Evolutionary conservation across 2,113 vertebrate species (phyloP).

Genomic region (Saccopteryx bilineata): DNA sequence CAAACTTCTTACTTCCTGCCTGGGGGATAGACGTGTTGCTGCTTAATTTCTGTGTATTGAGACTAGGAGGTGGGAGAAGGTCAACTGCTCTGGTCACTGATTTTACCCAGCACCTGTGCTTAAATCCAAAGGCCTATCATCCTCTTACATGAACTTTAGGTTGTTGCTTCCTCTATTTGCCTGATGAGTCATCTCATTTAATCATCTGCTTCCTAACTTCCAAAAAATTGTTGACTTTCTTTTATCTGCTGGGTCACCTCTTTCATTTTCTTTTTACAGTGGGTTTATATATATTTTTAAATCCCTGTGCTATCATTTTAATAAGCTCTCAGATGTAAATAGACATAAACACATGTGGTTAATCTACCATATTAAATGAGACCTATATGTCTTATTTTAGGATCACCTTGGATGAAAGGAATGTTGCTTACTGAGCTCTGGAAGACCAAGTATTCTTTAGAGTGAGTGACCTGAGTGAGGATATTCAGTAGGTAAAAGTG

Average conservation of each 20-base stretch:
- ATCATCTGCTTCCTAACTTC: conserved; percentile 39
- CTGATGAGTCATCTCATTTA: background rate
- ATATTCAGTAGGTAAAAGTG: background rate
- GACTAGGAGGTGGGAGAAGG: background rate
- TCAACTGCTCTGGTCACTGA: background rate
- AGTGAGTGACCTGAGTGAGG: background rate
- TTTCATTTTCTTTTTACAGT: conserved; percentile 33
- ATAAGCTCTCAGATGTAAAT: background rate
- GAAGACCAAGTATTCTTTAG: background rate
- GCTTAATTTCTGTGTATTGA: background rate
- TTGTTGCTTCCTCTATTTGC: background rate
- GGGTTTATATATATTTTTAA: background rate
- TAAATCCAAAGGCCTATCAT: background rate
- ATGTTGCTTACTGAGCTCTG: background rate
- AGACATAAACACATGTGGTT: conserved; percentile 23
- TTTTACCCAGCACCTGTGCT: background rate
- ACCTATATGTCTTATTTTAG: conserved; percentile 14
- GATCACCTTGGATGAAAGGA: background rate
- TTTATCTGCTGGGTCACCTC: background rate
- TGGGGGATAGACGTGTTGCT: background rate
- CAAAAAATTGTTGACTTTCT: conserved; percentile 21
- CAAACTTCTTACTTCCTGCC: background rate
- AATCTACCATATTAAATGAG: conserved; percentile 22
- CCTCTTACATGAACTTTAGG: background rate
- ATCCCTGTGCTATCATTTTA: background rate